These are phyloP conservation scores for Cairina moschata DNA, from an alignment of 2,113 vertebrate species.

Conservation along the genomic window DNA sequence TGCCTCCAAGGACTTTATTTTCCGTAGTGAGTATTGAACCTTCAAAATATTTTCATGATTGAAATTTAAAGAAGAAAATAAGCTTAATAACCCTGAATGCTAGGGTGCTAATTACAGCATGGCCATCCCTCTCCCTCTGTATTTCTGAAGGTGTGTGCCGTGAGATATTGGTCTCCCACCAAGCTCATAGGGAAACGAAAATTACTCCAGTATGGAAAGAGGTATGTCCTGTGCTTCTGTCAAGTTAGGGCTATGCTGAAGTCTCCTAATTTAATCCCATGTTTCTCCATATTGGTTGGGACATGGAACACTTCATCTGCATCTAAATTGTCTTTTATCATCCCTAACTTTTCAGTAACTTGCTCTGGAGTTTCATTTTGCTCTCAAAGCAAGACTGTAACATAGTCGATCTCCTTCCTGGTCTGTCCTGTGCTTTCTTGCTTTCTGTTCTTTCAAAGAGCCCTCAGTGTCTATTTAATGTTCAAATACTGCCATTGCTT, in stretches of 20 bases:
- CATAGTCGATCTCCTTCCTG: fast-evolving
- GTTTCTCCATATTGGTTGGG: neutral
- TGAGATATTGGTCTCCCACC: neutral
- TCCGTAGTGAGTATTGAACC: neutral
- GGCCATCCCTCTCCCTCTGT: neutral
- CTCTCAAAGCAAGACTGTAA: neutral
- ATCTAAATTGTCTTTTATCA: neutral
- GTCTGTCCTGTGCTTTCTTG: neutral
- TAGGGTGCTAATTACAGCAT: neutral
- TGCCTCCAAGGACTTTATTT: neutral
- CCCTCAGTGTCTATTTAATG: neutral
- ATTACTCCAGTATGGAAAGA: neutral
- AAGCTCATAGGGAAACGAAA: neutral
- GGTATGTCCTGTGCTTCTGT: neutral
- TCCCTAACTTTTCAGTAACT: neutral
- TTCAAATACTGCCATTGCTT: neutral
- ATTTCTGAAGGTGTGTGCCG: neutral
- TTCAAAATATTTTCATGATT: neutral
- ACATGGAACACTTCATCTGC: neutral
- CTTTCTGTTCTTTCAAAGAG: neutral
- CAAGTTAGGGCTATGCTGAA: neutral
- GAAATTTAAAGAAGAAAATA: slow-evolving; percentile 1
- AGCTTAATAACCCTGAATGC: neutral
- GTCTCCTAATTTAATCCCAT: neutral
- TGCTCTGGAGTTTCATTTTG: neutral